Percentiles rank a stretch among this genome's conserved stretches.
Conservation (phyloP, 2,113 vertebrate genomes). For the Macroglossus sobrinus region DNA sequence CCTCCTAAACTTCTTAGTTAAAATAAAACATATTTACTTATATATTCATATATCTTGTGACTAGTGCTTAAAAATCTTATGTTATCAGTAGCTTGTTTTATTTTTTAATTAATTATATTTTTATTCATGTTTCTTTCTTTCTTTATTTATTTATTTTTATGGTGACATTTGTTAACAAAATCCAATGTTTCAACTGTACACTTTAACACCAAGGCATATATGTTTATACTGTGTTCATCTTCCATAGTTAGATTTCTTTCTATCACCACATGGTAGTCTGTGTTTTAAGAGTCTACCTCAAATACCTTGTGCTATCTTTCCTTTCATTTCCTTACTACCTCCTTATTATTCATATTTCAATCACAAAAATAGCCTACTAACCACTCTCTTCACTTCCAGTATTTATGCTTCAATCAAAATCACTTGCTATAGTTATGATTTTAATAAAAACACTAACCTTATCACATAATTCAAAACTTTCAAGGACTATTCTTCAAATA, state of each 20-base stretch:
- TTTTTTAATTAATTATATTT: too few species aligned
- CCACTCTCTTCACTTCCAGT: not conserved
- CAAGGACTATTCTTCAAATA: not conserved
- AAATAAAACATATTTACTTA: not conserved
- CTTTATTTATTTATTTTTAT: too few species aligned
- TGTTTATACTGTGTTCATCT: too few species aligned
- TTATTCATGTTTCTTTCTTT: too few species aligned
- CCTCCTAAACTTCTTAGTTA: not conserved
- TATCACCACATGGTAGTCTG: too few species aligned
- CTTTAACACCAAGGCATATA: too few species aligned
- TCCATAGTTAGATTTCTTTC: too few species aligned
- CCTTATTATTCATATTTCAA: not conserved
- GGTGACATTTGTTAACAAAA: too few species aligned
- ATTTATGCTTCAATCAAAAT: not conserved
- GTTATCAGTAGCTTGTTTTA: not conserved
- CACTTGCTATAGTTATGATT: not conserved
- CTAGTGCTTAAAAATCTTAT: not conserved
- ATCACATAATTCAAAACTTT: not conserved
- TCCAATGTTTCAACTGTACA: too few species aligned
- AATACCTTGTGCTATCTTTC: not conserved
- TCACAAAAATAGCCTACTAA: not conserved
- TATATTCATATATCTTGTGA: not conserved
- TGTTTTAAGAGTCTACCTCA: not conserved
- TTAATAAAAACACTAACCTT: not conserved
- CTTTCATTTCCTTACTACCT: not conserved